Percentiles rank a stretch among this genome's conserved stretches.
Conservation (phyloP, 2,888 invertebrate species). For the Phragmatobia fuliginosa region DNA sequence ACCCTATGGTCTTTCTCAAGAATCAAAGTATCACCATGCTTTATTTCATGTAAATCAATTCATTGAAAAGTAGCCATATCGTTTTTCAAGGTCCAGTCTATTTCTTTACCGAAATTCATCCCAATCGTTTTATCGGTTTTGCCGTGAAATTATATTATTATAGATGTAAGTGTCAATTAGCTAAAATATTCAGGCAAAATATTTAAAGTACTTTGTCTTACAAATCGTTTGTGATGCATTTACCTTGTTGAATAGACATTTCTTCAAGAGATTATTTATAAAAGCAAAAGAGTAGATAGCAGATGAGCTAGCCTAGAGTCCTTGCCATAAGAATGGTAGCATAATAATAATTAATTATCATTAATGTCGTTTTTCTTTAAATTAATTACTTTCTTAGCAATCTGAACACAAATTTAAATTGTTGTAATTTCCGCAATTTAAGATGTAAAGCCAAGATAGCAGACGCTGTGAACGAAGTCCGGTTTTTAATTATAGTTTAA, state of each 20-base stretch:
- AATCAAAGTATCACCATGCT: no score
- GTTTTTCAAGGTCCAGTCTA: no score
- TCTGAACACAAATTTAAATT: slow-evolving; percentile 15
- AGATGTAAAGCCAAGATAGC: slow-evolving; percentile 6
- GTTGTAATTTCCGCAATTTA: slow-evolving; percentile 19
- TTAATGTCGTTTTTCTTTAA: slow-evolving; percentile 2
- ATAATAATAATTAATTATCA: neutral
- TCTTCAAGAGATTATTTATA: neutral
- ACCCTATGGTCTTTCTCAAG: no score
- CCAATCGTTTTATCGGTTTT: no score
- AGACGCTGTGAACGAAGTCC: slow-evolving; percentile 10
- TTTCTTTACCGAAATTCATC: no score
- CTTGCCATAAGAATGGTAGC: neutral
- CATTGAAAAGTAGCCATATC: no score
- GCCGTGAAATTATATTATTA: no score
- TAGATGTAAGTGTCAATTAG: neutral
- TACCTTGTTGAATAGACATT: no score
- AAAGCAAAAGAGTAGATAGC: neutral
- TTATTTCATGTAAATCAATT: no score
- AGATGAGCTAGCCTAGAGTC: neutral
- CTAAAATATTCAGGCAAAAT: neutral
- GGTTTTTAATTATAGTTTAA: slow-evolving; percentile 13
- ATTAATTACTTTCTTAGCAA: slow-evolving; percentile 27
- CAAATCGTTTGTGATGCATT: no score
- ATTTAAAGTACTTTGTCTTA: no score